These are phyloP conservation scores for Nemopilema nomurai DNA, from an alignment of 30 jellyfish, hydroid and myxozoan genomes.

Conservation along the genomic window DNA sequence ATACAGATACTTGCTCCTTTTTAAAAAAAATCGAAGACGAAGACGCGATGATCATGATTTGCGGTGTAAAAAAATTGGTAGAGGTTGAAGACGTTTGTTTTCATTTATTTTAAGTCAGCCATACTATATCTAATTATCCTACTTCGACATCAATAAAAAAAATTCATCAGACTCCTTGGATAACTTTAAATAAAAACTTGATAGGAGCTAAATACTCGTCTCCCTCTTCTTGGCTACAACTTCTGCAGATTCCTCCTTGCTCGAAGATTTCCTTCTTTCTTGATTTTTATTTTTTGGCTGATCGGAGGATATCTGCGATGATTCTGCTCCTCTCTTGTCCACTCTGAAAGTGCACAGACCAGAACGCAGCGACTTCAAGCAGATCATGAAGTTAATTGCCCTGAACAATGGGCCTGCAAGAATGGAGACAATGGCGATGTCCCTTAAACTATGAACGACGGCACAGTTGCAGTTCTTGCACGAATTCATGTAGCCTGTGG, in stretches of 20 bases:
- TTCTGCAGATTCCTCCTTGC: not conserved
- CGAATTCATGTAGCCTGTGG: constrained; percentile 63
- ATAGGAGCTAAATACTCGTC: not conserved
- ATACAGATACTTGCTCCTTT: no score
- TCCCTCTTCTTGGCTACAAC: not conserved
- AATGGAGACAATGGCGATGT: constrained; percentile 63
- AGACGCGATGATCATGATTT: no score
- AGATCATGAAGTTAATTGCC: constrained; percentile 55
- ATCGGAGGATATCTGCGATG: constrained; percentile 51
- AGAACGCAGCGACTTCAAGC: constrained; percentile 47
- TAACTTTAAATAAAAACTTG: not conserved
- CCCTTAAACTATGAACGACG: constrained; percentile 58
- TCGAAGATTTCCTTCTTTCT: not conserved
- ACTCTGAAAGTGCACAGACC: constrained; percentile 13
- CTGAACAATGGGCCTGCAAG: constrained; percentile 66
- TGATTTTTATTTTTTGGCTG: constrained; percentile 8
- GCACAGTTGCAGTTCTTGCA: constrained; percentile 66
- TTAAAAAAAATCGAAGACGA: no score
- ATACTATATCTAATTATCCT: not conserved
- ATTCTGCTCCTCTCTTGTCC: constrained; percentile 14
- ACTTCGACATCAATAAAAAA: not conserved
- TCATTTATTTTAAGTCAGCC: not conserved
- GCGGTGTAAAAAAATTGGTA: no score
- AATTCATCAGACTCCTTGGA: not conserved
- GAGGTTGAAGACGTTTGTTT: not conserved